Percentiles rank a stretch among this genome's conserved stretches.
Conservation (phyloP, 2,888 invertebrate species). For the Lasioglossum figueresi region DNA sequence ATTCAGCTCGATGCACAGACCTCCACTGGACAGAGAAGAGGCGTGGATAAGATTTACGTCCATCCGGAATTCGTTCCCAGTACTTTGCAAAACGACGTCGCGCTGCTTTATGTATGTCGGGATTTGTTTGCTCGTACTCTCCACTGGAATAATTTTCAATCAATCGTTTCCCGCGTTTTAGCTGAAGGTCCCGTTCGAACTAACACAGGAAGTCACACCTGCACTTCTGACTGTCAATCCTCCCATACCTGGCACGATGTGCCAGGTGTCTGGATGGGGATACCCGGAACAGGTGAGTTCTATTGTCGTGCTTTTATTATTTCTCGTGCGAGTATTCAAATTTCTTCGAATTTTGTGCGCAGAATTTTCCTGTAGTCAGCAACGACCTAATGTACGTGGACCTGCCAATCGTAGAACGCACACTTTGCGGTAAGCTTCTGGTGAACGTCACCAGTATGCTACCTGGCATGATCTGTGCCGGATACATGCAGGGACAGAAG, state of each 20-base stretch:
- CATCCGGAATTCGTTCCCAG: constrained; percentile 58
- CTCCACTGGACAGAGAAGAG: constrained; percentile 62
- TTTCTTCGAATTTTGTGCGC: background rate
- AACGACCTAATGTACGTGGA: constrained; percentile 75
- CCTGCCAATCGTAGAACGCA: constrained; percentile 69
- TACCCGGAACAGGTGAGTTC: constrained; percentile 70
- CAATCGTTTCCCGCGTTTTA: constrained; percentile 38
- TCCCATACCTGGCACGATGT: constrained; percentile 55
- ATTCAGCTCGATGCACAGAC: constrained; percentile 48
- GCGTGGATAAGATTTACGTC: constrained; percentile 61
- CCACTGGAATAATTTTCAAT: background rate
- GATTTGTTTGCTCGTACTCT: background rate
- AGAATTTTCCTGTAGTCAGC: constrained; percentile 58
- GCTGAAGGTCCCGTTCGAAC: constrained; percentile 66
- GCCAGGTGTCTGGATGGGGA: constrained; percentile 79
- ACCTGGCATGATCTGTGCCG: constrained; percentile 76
- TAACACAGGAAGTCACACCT: constrained; percentile 58
- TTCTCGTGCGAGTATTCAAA: background rate
- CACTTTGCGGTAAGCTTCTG: constrained; percentile 69
- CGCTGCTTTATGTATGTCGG: constrained; percentile 72
- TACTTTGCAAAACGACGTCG: constrained; percentile 75
- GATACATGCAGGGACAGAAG: constrained; percentile 74
- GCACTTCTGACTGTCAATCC: constrained; percentile 32
- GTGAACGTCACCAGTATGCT: constrained; percentile 61
- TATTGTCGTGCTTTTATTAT: background rate